Evolutionary conservation across 2,113 vertebrate genomes (phyloP), one percentile per base, ranked within the genome.

Genomic region (Oryzias celebensis): DNA sequence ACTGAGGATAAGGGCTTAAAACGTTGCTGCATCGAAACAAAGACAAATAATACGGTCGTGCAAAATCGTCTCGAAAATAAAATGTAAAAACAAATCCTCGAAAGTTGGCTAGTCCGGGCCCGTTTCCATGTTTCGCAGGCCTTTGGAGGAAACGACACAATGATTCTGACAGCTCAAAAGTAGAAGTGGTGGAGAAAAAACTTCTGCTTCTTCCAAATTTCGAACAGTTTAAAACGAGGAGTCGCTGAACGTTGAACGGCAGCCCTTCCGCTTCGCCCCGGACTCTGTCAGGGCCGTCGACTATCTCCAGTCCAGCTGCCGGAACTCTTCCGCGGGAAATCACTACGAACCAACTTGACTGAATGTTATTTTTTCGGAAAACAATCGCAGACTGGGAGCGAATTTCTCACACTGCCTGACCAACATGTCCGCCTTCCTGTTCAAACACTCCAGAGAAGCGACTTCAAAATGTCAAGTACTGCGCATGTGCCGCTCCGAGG

Each of bases 401-500:
- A 91, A 84, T 87, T 86, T 90, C 88, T 89, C 85, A 84, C 84
- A 78, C 88, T 80, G 88, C 69, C 81, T 73, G 85, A 78, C 90
- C 92, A 96, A 95, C 91, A 96, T 96, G 95, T 96, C 95, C 94
- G 94, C 94, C 94, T 95, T 96, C 94, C 94, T 94, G 94, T 95
- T 95, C 94, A 93, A 95, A 94, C 92, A 89, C 75, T 68, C 79
- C 65, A 65, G 80, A 90, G 85, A 63, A 82, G 79, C 71, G 20
- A 81, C 86, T 89, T 86, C 80, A 80, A 89, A 85, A 85, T 58
- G 61, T 49, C 77, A 62, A 15, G 18, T 2, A 87, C 23, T 72
- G 87, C 92, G 94, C 93, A 92, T 88, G 94, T 84, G 92, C 86
- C 0, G 18, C 23, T 16, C 1, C 3, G 48, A 58, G 73, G 52